Evolutionary conservation across 2,113 vertebrate genomes (phyloP), one percentile per base, ranked within the genome.

Genomic region (Vombatus ursinus): DNA sequence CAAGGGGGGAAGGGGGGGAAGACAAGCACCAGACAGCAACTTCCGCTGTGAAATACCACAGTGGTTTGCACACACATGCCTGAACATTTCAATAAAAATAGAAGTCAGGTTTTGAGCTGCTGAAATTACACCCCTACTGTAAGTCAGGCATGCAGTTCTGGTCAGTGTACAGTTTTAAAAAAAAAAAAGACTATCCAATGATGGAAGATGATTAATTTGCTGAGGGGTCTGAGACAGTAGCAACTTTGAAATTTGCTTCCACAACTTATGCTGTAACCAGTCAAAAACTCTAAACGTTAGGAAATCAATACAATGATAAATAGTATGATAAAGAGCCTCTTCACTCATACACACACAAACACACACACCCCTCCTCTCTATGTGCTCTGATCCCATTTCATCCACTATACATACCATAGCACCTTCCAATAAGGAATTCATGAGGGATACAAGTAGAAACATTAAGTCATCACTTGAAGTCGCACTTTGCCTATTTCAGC

Each of bases 21-120:
- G 68, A 84, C 19, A 84, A 44, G n/a, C 19, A 84, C 68, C 68
- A 84, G 68, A 84, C n/a, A 44, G 68, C n/a, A 84, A 84, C 68
- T 84, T 84, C 68, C 68, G 68, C 16, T 84, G n/a, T 57, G 93
- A 96, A 97, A 97, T 91, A 68, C 97, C 57, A 93, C 48, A 90
- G 92, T 26, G 93, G 50, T 90, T 84, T 47, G 93, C 52, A 96
- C 93, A 97, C 50, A 0, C 48, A 0, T 44, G 90, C 49, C 93
- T 93, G 94, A 91, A 95, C 89, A 96, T 16, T 31, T 48, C 37
- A 95, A 97, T 95, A 98, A 95, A 94, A 96, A 95, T 47, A 93
- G 94, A 91, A 94, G 94, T 84, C 91, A 95, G 0, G 0, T 92
- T 61, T 22, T 96, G 92, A 96, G 90, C 91, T 93, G 68, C 68